Percentiles rank a stretch among this genome's conserved stretches.
These are phyloP conservation scores for Bufotes viridis DNA, from an alignment of 2,797 vertebrate species.

Conservation along the genomic window DNA sequence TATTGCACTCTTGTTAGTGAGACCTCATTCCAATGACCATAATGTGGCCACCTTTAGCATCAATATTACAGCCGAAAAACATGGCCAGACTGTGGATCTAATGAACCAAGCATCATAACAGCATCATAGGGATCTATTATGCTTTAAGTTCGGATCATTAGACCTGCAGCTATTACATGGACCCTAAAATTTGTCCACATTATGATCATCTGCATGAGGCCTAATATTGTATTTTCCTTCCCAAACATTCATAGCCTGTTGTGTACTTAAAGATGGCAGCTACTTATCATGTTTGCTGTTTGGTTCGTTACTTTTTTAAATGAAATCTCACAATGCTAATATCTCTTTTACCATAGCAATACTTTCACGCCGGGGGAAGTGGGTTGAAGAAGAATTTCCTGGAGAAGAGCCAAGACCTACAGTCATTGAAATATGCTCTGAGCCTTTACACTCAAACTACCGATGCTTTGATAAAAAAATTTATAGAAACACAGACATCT, in stretches of 20 bases:
- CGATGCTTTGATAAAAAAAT: conserved; percentile 97
- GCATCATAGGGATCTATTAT: too few relatives aligned
- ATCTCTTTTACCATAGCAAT: conserved; percentile 83
- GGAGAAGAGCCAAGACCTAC: conserved; percentile 94
- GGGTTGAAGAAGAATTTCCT: conserved; percentile 97
- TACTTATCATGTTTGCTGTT: neutral
- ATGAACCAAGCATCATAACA: too few relatives aligned
- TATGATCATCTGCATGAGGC: neutral
- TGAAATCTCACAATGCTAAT: conserved; percentile 34
- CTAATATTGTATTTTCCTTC: neutral
- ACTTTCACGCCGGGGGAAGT: conserved; percentile 97
- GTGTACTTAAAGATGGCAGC: too few relatives aligned
- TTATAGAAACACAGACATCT: conserved; percentile 92
- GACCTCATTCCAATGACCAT: too few relatives aligned
- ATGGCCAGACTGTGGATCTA: too few relatives aligned
- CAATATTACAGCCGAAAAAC: too few relatives aligned
- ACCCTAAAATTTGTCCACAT: too few relatives aligned
- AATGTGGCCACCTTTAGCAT: too few relatives aligned
- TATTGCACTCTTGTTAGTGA: too few relatives aligned
- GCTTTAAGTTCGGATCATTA: too few relatives aligned
- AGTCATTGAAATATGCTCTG: conserved; percentile 94
- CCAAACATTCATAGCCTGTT: too few relatives aligned
- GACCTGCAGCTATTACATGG: too few relatives aligned
- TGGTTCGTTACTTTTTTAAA: conserved; percentile 15
- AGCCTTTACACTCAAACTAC: conserved; percentile 98